Base-by-base conservation (phyloP, 1,140 invertebrate species). In the Papilio aristodemus region DNA sequence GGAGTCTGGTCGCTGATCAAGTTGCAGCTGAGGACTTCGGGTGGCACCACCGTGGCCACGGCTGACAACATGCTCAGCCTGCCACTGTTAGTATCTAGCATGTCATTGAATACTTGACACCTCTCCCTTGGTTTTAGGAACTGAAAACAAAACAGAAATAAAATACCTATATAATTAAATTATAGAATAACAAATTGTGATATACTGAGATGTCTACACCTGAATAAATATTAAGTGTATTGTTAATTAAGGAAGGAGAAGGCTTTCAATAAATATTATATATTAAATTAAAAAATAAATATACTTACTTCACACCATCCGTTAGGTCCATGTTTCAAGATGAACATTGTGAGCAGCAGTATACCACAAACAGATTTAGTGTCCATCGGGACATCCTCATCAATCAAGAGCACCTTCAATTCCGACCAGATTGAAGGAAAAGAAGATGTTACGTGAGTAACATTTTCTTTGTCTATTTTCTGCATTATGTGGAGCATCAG, bases 301-400 rank as follows among this genome's bases (percentile, higher is more conserved):
- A 27, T 70, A 85, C 81, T 83, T 70, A 89, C 88, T 70, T 80
- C 62, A 58, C 75, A 67, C 88, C 88, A 90, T 17, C 82, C 81
- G 50, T 79, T 71, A 9, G 72, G 7, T 57, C 77, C 75, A 63
- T 83, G 75, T 27, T 85, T 74, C 22, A 77, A 66, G 9, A 83
- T 54, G 70, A 81, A 72, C 76, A 86, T 76, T 43, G 77, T 69
- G 6, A 89, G 66, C 54, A 77, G 81, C 7, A 90, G 37, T 13
- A 90, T 86, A 0, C 88, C 86, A 67, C 80, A 78, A 6, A 90
- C 75, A n/a, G 84, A 84, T 46, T 90, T 90, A 1, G 86, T 87
- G 50, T 90, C 88, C 86, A 90, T 90, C 4, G 88, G 86, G 0
- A 83, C 76, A 57, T 90, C 86, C 11, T 75, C 72, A 60, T 87